Percentiles rank a stretch among this genome's conserved stretches.
Evolutionary conservation across 2,888 invertebrate species (phyloP).

Genomic region (Crioceris asparagi): DNA sequence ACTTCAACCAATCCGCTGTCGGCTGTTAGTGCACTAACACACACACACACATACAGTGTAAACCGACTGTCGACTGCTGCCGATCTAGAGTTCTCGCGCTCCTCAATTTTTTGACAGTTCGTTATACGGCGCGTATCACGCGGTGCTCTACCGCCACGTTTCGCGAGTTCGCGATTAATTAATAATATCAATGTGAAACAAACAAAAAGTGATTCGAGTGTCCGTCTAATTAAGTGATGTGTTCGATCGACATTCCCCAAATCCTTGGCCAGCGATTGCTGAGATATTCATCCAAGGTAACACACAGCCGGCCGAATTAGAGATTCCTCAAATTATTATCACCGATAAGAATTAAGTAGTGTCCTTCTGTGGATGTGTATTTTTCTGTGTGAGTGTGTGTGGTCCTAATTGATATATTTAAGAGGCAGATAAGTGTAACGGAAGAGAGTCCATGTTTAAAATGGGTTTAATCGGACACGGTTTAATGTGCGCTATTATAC

Average conservation of each 20-base stretch:
- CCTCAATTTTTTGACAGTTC: slow-evolving; percentile 27
- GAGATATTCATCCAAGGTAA: slow-evolving; percentile 11
- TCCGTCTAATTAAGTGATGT: slow-evolving; percentile 21
- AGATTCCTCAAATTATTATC: too few species aligned
- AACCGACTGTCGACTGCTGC: too few species aligned
- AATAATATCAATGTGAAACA: too few species aligned
- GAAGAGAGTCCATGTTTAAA: slow-evolving; percentile 23
- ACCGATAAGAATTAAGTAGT: too few species aligned
- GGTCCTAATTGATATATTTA: slow-evolving; percentile 36
- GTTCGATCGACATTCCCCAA: slow-evolving; percentile 20
- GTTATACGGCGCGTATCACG: slow-evolving; percentile 8
- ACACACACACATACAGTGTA: slow-evolving; percentile 33
- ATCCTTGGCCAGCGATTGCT: too few species aligned
- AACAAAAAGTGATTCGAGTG: too few species aligned
- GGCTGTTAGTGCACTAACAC: too few species aligned
- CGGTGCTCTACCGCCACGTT: too few species aligned
- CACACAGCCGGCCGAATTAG: too few species aligned
- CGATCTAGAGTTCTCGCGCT: too few species aligned
- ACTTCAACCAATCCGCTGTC: slow-evolving; percentile 37
- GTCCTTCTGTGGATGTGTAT: too few species aligned
- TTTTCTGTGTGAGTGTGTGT: slow-evolving; percentile 22
- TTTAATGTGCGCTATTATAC: slow-evolving; percentile 27
- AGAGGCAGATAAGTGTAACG: slow-evolving; percentile 23
- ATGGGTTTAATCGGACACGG: slow-evolving; percentile 31
- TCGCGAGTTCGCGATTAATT: too few species aligned